Percentiles rank a stretch among this genome's conserved stretches.
These are phyloP conservation scores for Umimayanthus chanpuru DNA, from an alignment of 92 coral and sea anemone species.

Conservation along the genomic window DNA sequence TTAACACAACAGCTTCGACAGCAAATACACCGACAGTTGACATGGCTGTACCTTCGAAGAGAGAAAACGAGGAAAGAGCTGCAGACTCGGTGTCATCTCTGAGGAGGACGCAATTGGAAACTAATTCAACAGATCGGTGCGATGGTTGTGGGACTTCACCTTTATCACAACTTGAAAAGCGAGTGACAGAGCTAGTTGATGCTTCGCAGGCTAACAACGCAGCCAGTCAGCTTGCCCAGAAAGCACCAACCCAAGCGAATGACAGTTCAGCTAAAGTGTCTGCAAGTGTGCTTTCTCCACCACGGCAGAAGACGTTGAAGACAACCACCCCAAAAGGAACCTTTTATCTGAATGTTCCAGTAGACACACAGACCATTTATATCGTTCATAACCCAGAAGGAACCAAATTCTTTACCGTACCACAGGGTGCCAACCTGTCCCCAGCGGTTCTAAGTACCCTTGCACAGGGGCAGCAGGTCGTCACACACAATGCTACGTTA, in stretches of 20 bases:
- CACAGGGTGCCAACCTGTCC: constrained; percentile 27
- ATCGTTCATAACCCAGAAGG: constrained; percentile 31
- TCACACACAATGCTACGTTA: constrained; percentile 2
- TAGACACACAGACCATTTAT: constrained; percentile 28
- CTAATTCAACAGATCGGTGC: background rate
- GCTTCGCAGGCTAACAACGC: background rate
- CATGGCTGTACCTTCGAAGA: background rate
- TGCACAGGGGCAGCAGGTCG: constrained; percentile 18
- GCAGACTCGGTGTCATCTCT: background rate
- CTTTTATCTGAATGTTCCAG: constrained; percentile 10
- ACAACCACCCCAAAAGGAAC: constrained; percentile 32
- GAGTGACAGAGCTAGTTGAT: constrained; percentile 23
- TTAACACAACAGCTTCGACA: background rate
- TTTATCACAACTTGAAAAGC: constrained; percentile 23
- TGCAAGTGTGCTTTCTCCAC: background rate
- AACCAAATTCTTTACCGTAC: constrained; percentile 31
- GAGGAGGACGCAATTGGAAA: background rate
- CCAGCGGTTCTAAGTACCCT: constrained; percentile 8
- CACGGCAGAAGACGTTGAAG: background rate
- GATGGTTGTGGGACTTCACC: background rate
- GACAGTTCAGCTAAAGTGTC: background rate
- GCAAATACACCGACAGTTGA: background rate
- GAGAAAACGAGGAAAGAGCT: background rate
- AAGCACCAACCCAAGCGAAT: background rate
- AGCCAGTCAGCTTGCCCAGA: background rate